A percentile compares a stretch with the other conserved stretches of the same genome.
These are phyloP conservation scores for Pseudomyrmex dendroicus DNA, from an alignment of 1,140 invertebrate genomes.

Conservation along the genomic window DNA sequence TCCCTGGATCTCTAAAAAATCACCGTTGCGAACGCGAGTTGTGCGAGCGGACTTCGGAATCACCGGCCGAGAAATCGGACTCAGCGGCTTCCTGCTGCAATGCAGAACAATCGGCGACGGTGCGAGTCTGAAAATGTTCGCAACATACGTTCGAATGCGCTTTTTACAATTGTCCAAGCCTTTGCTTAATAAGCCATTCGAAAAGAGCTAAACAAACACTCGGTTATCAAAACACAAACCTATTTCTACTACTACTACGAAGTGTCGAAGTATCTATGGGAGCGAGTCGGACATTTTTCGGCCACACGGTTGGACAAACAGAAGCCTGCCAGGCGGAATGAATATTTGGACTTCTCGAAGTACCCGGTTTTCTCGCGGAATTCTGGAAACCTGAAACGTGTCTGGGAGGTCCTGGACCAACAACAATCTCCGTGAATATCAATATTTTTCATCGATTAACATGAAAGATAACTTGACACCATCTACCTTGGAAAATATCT, in stretches of 20 bases:
- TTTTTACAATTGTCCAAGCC: too few relatives aligned
- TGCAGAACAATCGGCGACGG: conserved; percentile 64
- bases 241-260: conserved; percentile 79
- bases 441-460: conserved; percentile 1
- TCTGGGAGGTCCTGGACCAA: conserved; percentile 69
- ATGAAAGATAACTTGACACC: conserved; percentile 26
- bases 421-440: conserved; percentile 1
- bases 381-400: conserved; percentile 65
- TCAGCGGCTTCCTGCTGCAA: conserved; percentile 74
- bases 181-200: too few relatives aligned
- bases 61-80: conserved; percentile 75
- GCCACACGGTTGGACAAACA: conserved; percentile 75
- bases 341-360: conserved; percentile 67
- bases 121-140: conserved; percentile 61
- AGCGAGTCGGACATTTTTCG: conserved; percentile 82
- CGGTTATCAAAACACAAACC: conserved; percentile 66
- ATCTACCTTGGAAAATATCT: conserved; percentile 72
- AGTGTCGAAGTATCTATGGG: conserved; percentile 80
- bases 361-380: conserved; percentile 68
- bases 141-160: too few relatives aligned
- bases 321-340: conserved; percentile 79
- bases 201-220: too few relatives aligned
- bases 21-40: conserved; percentile 26
- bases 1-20: conserved; percentile 64
- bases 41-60: conserved; percentile 53